Conservation (phyloP, 2,797 vertebrate species). For the Darevskia nairensis region DNA sequence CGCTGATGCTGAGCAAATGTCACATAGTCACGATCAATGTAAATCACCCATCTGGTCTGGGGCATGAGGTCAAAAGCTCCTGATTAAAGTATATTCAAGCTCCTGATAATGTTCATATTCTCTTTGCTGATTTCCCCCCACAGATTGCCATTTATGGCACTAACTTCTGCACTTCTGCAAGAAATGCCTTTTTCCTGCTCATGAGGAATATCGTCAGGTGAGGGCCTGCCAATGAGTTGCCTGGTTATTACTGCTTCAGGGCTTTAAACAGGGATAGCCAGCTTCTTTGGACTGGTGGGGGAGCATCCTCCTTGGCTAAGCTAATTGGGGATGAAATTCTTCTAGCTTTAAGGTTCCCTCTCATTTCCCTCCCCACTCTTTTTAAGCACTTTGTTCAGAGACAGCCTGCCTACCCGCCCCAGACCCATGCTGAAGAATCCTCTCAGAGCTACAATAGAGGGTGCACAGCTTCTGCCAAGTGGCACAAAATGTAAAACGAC, state of each 20-base stretch:
- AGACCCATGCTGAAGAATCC: background rate
- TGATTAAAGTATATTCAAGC: too few relatives aligned
- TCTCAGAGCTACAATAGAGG: background rate
- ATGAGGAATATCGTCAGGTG: slow-evolving; percentile 96
- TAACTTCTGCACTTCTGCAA: slow-evolving; percentile 93
- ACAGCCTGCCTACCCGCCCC: background rate
- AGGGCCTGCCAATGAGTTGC: background rate
- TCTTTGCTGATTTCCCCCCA: background rate
- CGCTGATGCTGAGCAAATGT: background rate
- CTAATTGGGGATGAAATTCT: background rate
- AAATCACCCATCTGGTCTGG: too few relatives aligned
- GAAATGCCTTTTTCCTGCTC: slow-evolving; percentile 91
- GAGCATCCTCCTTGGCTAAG: background rate
- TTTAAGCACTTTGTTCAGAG: background rate
- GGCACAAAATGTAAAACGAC: background rate
- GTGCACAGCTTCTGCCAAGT: background rate
- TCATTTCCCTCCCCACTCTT: background rate
- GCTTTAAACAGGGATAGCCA: background rate
- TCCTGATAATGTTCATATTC: background rate
- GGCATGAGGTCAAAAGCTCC: background rate
- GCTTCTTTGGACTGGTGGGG: background rate
- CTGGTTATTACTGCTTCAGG: background rate
- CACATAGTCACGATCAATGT: background rate
- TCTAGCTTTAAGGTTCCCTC: background rate
- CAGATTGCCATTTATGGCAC: slow-evolving; percentile 94